Base-by-base conservation (phyloP, 2,113 vertebrate genomes). In the Paedocypris sp. region DNA sequence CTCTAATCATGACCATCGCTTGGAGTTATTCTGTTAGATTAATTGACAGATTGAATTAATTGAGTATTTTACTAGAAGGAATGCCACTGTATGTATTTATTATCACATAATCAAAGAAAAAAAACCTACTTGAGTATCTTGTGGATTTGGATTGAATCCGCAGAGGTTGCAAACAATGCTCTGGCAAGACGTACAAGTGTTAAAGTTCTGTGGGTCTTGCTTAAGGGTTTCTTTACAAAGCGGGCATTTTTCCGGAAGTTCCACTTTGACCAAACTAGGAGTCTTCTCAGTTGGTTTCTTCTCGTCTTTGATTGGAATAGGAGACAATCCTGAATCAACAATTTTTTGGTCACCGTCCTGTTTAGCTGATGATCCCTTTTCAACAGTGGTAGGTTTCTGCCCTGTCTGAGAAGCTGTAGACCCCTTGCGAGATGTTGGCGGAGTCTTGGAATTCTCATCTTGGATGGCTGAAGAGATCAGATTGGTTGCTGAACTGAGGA, bases 191-290 rank as follows among this genome's bases (percentile, higher is more conserved):
- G 91, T 96, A 60, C 94, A 98, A 1, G 73, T 85, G 43, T 69
- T 90, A 67, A 86, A 94, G 79, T 93, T 96, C 1, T 89, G 83
- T 3, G 77, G 79, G 50, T 89, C 86, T 60, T 85, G 79, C 48
- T 88, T 94, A 54, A 97, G 83, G 52, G 75, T 80, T 69, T 75
- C 83, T 78, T 92, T 91, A 77, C 94, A 98, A 50, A 97, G 88
- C n/a, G 88, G 91, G 77, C 94, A 98, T n/a, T 66, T 25, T 77
- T 77, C 64, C 16, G 59, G 57, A 18, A 61, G 64, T 1, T 42
- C 33, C 36, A 18, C n/a, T 19, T 83, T 86, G 71, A 75, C 62
- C 2, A 5, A 51, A 52, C 76, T 61, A 52, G 22, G 25, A 43
- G 22, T 56, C 76, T 80, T 4, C 23, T 38, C 47, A 31, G 41